Evolutionary conservation across 2,888 invertebrate genomes (phyloP), one percentile per base, ranked within the genome.

Genomic region (Eugnorisma glareosa): DNA sequence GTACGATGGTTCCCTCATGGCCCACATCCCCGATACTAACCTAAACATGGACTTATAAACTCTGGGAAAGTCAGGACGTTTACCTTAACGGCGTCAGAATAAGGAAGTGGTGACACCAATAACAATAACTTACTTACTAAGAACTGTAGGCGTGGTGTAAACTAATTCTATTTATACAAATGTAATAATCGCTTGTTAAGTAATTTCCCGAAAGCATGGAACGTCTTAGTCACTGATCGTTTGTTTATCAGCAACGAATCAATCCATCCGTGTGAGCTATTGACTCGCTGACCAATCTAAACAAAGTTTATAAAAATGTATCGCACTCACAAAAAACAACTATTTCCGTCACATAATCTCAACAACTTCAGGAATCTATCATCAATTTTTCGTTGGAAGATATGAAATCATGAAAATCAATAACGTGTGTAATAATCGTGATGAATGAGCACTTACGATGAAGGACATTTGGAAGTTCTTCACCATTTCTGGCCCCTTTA

Each of bases 381-480:
- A 72, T 70, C 24, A 68, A 68, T 77, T 54, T 67, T 73, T 59
- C 28, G 61, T 80, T 83, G 83, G 72, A 80, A 80, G 76, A 77
- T 80, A 63, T 69, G 3, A 63, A 85, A 73, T 75, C 35, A 43
- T 68, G 6, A 45, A 67, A 28, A 54, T 45, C 24, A 35, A 37
- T 67, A n/a, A 57, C 63, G 35, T 63, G 15, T 48, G 64, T 68
- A 51, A 7, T 54, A 59, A 64, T 70, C 48, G 68, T 67, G 74
- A 59, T 59, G 24, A 51, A 79, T 69, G 72, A 75, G 24, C 57
- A 91, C 95, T 95, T 91, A 97, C 97, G 88, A 95, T 90, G 85
- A 95, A 95, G 13, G 95, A 94, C 45, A 95, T 77, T 40, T 87
- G 82, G 82, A 94, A 96, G 81, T 96, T 91, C 86, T 95, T 95